Conservation (phyloP, 2,113 vertebrate genomes). For the Beaufortia kweichowensis region DNA sequence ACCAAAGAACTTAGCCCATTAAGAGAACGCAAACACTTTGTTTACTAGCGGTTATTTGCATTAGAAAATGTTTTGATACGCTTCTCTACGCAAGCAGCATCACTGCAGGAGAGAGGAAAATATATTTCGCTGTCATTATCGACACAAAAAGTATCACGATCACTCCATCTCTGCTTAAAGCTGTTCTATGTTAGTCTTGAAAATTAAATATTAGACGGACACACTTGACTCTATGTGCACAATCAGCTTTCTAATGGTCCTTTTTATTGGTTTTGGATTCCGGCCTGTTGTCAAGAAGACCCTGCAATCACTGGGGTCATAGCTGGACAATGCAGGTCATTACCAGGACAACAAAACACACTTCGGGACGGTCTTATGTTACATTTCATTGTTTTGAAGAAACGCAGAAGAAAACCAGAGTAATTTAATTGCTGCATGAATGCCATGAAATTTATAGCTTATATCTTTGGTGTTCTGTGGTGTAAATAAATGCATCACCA, state of each 20-base stretch:
- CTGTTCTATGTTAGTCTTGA: slow-evolving; percentile 15
- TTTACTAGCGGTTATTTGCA: neutral
- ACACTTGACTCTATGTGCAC: neutral
- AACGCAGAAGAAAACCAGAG: slow-evolving; percentile 29
- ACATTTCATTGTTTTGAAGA: neutral
- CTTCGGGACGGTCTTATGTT: neutral
- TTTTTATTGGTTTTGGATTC: slow-evolving; percentile 2
- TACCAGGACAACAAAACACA: slow-evolving; percentile 44
- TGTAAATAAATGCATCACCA: slow-evolving; percentile 38
- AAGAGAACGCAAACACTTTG: neutral
- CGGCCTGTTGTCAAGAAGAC: slow-evolving; percentile 28
- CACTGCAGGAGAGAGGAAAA: neutral
- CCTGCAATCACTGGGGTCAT: neutral
- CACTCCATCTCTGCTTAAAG: neutral
- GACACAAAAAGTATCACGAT: neutral
- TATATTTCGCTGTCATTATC: slow-evolving; percentile 1
- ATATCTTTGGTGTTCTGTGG: no score
- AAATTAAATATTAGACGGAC: slow-evolving; percentile 4
- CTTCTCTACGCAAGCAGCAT: neutral
- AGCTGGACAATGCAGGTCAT: slow-evolving; percentile 50
- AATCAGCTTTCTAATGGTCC: slow-evolving; percentile 24
- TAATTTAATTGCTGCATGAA: neutral
- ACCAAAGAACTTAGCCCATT: neutral
- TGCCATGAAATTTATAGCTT: slow-evolving; percentile 40
- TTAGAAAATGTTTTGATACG: neutral